These are phyloP conservation scores for Littorina saxatilis DNA, from an alignment of 1,140 invertebrate species.

Conservation along the genomic window DNA sequence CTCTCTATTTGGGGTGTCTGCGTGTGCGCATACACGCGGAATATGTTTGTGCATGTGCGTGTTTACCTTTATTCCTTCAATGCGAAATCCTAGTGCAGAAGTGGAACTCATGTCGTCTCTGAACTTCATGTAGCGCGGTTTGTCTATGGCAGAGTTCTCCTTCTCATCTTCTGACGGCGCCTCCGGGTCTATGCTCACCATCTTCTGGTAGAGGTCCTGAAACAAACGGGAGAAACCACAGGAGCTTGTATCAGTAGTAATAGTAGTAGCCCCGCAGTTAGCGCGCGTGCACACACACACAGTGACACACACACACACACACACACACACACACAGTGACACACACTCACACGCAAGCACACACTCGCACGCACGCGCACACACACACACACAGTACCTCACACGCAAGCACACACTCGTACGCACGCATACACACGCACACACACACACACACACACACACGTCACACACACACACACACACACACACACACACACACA, in stretches of 20 bases:
- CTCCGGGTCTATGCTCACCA: constrained; percentile 94
- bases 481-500: too few species aligned
- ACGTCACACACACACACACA: too few species aligned
- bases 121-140: constrained; percentile 98
- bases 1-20: too few species aligned
- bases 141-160: constrained; percentile 91
- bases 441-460: too few species aligned
- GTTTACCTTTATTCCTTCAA: constrained; percentile 96
- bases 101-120: constrained; percentile 97
- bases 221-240: constrained; percentile 18
- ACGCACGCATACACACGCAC: too few species aligned
- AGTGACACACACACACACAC: background rate
- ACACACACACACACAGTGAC: background rate
- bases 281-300: background rate
- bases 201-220: constrained; percentile 97
- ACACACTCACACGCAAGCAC: background rate
- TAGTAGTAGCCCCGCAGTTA: too few species aligned
- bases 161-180: constrained; percentile 95
- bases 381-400: too few species aligned
- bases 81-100: constrained; percentile 94
- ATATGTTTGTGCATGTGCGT: background rate
- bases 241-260: background rate
- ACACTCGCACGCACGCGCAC: too few species aligned
- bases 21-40: background rate
- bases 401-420: too few species aligned